Evolutionary conservation across 2,888 invertebrate genomes (phyloP).

Genomic region (Agrotis puta): DNA sequence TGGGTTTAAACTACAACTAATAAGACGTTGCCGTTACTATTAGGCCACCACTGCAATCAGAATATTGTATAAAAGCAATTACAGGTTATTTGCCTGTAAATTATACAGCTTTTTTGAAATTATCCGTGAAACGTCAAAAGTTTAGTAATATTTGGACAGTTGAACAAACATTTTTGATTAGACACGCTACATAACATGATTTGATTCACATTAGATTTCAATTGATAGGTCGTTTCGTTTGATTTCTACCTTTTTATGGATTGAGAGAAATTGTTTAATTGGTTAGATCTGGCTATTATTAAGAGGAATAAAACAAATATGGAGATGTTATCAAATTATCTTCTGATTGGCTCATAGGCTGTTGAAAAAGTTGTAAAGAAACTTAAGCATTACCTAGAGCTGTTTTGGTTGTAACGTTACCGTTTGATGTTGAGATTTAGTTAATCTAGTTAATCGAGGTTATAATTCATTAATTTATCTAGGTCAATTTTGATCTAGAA

Average conservation of each 20-base stretch:
- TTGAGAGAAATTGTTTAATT: neutral
- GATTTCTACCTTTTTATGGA: constrained; percentile 20
- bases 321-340: neutral
- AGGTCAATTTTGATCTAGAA: neutral
- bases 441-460: neutral
- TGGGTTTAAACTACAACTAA: too few relatives aligned
- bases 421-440: neutral
- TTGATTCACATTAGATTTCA: constrained; percentile 30
- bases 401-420: neutral
- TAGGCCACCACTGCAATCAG: too few relatives aligned
- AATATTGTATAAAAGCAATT: too few relatives aligned
- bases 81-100: too few relatives aligned
- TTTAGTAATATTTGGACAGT: constrained; percentile 39
- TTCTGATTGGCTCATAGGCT: neutral
- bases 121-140: constrained; percentile 30
- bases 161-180: constrained; percentile 31
- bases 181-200: constrained; percentile 39
- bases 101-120: too few relatives aligned
- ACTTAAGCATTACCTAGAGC: neutral
- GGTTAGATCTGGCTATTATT: constrained; percentile 6
- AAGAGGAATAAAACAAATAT: neutral
- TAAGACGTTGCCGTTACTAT: too few relatives aligned
- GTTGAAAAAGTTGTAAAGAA: neutral
- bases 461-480: neutral
- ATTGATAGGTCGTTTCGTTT: constrained; percentile 17